Conservation (phyloP, 2,888 invertebrate genomes). For the Habroteleia sp. region DNA sequence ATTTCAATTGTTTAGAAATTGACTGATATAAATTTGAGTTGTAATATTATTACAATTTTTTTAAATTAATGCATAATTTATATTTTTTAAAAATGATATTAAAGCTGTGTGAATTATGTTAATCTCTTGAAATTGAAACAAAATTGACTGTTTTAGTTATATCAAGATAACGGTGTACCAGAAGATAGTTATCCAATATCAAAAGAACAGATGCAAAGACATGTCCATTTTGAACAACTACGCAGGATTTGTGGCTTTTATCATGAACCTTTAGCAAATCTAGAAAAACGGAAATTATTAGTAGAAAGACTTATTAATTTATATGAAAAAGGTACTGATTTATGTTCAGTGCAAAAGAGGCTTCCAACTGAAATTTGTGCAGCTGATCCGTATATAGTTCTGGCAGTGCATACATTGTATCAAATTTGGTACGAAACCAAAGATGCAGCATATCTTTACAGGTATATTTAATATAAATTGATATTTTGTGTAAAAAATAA, state of each 20-base stretch:
- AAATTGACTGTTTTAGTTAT: conserved; percentile 68
- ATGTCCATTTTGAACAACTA: conserved; percentile 89
- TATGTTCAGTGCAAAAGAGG: conserved; percentile 82
- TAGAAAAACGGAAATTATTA: conserved; percentile 71
- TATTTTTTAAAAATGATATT: too few relatives aligned
- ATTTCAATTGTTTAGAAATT: too few relatives aligned
- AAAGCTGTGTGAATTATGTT: too few relatives aligned
- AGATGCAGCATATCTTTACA: conserved; percentile 78
- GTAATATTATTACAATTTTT: too few relatives aligned
- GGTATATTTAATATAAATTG: too few relatives aligned
- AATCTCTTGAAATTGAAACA: too few relatives aligned
- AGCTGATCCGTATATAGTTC: conserved; percentile 89
- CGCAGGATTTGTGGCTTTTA: conserved; percentile 88
- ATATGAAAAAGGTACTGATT: conserved; percentile 74
- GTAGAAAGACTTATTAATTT: conserved; percentile 74
- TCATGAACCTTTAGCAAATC: conserved; percentile 76
- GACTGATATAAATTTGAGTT: too few relatives aligned
- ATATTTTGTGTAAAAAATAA: too few relatives aligned
- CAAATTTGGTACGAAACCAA: conserved; percentile 82
- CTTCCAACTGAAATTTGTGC: conserved; percentile 87
- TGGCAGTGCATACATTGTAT: conserved; percentile 88
- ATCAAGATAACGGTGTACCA: conserved; percentile 76
- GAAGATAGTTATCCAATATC: conserved; percentile 76
- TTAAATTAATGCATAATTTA: too few relatives aligned
- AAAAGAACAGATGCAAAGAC: conserved; percentile 89